Evolutionary conservation across 2,888 invertebrate species (phyloP).

Genomic region (Aporophyla nigra): DNA sequence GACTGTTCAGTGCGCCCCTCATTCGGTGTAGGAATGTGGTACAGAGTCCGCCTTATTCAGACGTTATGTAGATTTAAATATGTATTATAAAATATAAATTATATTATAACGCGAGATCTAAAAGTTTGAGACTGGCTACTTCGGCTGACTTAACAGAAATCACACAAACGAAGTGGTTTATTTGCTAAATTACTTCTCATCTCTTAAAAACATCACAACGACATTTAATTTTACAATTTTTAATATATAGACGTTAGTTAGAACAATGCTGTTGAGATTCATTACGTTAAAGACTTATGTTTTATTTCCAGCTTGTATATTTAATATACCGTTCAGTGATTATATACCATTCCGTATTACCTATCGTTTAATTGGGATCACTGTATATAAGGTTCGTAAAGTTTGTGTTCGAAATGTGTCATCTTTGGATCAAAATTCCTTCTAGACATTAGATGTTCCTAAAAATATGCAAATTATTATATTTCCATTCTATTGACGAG

Average conservation of each 20-base stretch:
- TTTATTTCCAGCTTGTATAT: slow-evolving; percentile 66
- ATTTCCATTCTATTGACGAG: slow-evolving; percentile 68
- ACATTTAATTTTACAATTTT: slow-evolving; percentile 65
- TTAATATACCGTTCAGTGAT: slow-evolving; percentile 76
- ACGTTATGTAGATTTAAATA: slow-evolving; percentile 66
- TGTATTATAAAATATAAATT: slow-evolving; percentile 54
- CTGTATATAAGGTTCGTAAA: slow-evolving; percentile 71
- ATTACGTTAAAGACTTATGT: slow-evolving; percentile 68
- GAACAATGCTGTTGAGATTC: slow-evolving; percentile 79
- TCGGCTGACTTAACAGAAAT: slow-evolving; percentile 65
- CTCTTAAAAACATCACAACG: slow-evolving; percentile 62
- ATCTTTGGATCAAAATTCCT: slow-evolving; percentile 72
- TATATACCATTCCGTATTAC: slow-evolving; percentile 79
- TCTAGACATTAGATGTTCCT: slow-evolving; percentile 79
- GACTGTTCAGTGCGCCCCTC: slow-evolving; percentile 30
- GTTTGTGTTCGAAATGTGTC: slow-evolving; percentile 70
- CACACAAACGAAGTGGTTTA: slow-evolving; percentile 55
- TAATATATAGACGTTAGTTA: slow-evolving; percentile 71
- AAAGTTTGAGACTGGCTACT: slow-evolving; percentile 65
- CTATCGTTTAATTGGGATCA: slow-evolving; percentile 72
- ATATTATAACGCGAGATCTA: slow-evolving; percentile 60
- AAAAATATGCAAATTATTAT: slow-evolving; percentile 71
- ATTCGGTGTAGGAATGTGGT: slow-evolving; percentile 55
- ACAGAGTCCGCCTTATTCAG: slow-evolving; percentile 67
- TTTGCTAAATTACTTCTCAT: slow-evolving; percentile 48